Base-by-base conservation (phyloP, 2,888 invertebrate genomes). In the Rhyacophila evoluta region DNA sequence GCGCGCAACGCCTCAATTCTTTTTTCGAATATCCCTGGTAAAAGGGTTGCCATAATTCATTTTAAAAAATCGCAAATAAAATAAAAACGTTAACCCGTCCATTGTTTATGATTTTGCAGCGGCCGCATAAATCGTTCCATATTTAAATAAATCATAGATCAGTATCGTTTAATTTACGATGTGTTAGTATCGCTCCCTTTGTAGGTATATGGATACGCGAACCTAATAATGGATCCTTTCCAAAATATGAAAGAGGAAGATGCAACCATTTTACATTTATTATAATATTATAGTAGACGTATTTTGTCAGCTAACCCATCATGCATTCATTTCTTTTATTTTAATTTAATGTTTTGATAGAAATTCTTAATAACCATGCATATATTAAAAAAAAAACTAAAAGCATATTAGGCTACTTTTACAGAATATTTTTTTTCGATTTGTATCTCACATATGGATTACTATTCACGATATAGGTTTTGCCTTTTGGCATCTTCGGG, bases 121-220 rank as follows among this genome's bases (percentile, higher is more conserved):
- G 77, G 67, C 27, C 79, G 74, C 72, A 78, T 80, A 80, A 80
- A 80, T 80, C 80, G 29, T 70, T 12, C 33, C 25, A 29, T 76
- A 80, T 80, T 80, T 78, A 75, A 79, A 81, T 81, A 81, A 81
- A 81, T 81, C 81, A 75, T 80, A 81, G 81, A 81, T 81, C 81
- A 78, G 80, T 81, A 81, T 81, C 81, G 79, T 68, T 36, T 75
- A 72, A 81, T 81, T 81, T 81, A 81, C 80, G 79, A 81, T 74
- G 81, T 81, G 81, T 80, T 79, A 73, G 79, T 38, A 11, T 68
- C 68, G 71, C 71, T 76, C 55, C 72, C 72, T 27, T 37, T 36
- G 69, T 68, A 71, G n/a, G n/a, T n/a, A n/a, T n/a, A n/a, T n/a
- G n/a, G n/a, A n/a, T n/a, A n/a, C n/a, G n/a, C n/a, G n/a, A n/a